These are phyloP conservation scores for Rhinoderma darwinii DNA, from an alignment of 2,113 vertebrate species.

Conservation along the genomic window DNA sequence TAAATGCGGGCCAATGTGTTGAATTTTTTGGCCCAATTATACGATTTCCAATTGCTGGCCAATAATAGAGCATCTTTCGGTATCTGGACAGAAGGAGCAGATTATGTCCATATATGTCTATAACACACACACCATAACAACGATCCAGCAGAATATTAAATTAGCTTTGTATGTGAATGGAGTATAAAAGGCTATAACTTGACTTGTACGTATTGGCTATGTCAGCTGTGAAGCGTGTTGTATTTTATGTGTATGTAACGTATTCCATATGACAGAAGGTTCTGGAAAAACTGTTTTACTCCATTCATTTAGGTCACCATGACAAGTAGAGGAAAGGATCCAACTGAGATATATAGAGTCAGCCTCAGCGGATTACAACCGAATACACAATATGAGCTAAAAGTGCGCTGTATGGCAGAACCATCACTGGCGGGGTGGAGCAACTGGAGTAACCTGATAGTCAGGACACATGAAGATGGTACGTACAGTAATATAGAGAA, in stretches of 20 bases:
- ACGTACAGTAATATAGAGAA: constrained; percentile 42
- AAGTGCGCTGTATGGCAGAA: constrained; percentile 65
- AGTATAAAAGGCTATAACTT: too few species aligned
- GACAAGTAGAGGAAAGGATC: background rate
- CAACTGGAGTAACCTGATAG: constrained; percentile 59
- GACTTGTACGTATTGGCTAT: too few species aligned
- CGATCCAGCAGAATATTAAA: too few species aligned
- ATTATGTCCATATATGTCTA: too few species aligned
- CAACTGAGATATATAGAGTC: background rate
- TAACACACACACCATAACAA: too few species aligned
- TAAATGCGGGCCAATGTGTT: too few species aligned
- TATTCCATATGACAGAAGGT: background rate
- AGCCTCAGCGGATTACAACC: constrained; percentile 64
- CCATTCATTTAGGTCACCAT: constrained; percentile 64
- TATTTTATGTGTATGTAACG: background rate
- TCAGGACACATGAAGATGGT: constrained; percentile 71
- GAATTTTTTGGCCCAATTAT: too few species aligned
- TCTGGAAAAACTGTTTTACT: background rate
- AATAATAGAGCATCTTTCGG: too few species aligned
- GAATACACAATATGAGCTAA: constrained; percentile 51
- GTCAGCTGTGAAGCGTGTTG: too few species aligned
- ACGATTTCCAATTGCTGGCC: too few species aligned
- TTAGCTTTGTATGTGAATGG: too few species aligned
- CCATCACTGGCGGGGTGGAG: constrained; percentile 76
- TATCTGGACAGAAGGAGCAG: too few species aligned